Evolutionary conservation across 2,888 invertebrate species (phyloP).

Genomic region (Galeruca laticollis): DNA sequence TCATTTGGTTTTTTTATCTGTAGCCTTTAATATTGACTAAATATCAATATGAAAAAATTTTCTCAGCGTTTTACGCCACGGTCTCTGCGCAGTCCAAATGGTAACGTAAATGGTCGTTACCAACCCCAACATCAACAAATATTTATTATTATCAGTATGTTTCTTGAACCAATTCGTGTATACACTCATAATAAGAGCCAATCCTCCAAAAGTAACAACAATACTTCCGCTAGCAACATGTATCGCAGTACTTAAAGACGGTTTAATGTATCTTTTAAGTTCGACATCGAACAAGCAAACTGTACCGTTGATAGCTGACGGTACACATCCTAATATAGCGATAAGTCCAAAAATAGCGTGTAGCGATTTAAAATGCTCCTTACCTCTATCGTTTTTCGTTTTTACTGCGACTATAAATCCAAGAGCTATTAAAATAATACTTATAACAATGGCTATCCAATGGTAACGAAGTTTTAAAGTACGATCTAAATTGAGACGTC

Average conservation of each 20-base stretch:
- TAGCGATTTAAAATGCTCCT: conserved; percentile 61
- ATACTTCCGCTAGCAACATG: conserved; percentile 53
- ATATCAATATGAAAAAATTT: conserved; percentile 35
- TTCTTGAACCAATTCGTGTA: conserved; percentile 56
- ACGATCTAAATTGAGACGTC: conserved; percentile 48
- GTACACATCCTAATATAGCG: conserved; percentile 54
- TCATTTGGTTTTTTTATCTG: background rate
- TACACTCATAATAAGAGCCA: conserved; percentile 53
- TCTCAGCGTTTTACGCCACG: conserved; percentile 46
- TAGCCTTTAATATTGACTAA: background rate
- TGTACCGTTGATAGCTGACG: conserved; percentile 58
- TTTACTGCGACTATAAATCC: conserved; percentile 58
- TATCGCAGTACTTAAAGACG: conserved; percentile 53
- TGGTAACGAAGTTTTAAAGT: conserved; percentile 57
- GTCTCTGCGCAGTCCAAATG: conserved; percentile 50
- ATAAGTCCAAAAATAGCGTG: conserved; percentile 62
- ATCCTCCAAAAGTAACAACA: conserved; percentile 53
- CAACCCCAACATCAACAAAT: conserved; percentile 45
- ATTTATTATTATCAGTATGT: conserved; percentile 42
- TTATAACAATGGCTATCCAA: conserved; percentile 57
- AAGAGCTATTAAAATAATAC: conserved; percentile 50
- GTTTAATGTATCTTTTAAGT: conserved; percentile 51
- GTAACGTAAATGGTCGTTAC: conserved; percentile 41
- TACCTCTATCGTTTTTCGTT: conserved; percentile 58
- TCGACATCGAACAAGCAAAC: conserved; percentile 57